A percentile compares a stretch with the other conserved stretches of the same genome.
These are phyloP conservation scores for Pyrrhura leucotis DNA, from an alignment of 2,797 vertebrate genomes.

Conservation along the genomic window DNA sequence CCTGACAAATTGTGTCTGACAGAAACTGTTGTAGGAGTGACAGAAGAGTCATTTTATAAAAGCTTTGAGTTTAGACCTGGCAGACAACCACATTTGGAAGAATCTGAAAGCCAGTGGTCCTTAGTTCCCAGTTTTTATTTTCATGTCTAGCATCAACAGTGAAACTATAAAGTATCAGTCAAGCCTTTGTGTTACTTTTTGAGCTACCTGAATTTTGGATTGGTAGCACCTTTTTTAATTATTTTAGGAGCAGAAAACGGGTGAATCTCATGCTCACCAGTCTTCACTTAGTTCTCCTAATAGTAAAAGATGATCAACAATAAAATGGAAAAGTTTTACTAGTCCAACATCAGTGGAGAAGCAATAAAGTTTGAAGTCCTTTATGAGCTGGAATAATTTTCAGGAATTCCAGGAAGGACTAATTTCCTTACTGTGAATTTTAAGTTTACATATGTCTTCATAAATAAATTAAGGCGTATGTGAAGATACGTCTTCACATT, in stretches of 20 bases:
- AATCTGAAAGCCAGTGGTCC: not conserved
- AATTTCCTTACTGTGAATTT: not conserved
- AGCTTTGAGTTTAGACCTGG: not conserved
- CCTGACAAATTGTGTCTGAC: not conserved
- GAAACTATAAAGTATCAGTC: not conserved
- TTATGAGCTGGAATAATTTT: not conserved
- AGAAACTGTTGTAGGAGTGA: not conserved
- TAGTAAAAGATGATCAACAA: not conserved
- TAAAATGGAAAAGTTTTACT: not conserved
- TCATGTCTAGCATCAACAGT: not conserved
- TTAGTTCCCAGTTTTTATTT: not conserved
- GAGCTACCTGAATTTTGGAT: not conserved
- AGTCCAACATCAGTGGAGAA: not conserved
- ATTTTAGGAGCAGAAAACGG: not conserved
- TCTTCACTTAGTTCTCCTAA: not conserved
- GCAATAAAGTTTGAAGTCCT: not conserved
- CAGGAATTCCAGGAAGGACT: not conserved
- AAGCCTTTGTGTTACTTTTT: not conserved
- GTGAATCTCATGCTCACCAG: not conserved
- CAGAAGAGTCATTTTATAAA: not conserved
- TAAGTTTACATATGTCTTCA: not conserved
- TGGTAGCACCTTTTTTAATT: not conserved
- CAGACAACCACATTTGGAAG: not conserved
- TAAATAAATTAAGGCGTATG: not conserved
- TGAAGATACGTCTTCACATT: not conserved